Conservation (phyloP, 2,888 invertebrate genomes). For the Phytoseiulus persimilis region DNA sequence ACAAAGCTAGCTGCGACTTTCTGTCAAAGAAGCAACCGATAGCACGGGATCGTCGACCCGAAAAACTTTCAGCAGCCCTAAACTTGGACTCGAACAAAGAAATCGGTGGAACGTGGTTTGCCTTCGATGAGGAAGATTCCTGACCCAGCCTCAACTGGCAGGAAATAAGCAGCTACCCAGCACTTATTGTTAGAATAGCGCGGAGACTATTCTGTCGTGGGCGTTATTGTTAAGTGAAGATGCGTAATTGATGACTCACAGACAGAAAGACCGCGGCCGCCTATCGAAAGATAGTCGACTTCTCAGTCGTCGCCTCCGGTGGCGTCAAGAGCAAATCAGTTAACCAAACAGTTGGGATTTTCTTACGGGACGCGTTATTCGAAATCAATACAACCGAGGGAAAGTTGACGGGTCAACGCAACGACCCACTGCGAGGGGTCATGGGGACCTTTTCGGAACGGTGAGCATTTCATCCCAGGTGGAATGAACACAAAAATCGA, state of each 20-base stretch:
- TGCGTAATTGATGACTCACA: neutral
- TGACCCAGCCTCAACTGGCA: neutral
- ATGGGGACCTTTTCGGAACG: neutral
- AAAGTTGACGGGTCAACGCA: neutral
- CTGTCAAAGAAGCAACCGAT: too few relatives aligned
- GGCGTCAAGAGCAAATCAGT: neutral
- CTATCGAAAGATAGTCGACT: neutral
- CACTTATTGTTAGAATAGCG: neutral
- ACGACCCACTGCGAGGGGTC: neutral
- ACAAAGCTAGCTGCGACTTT: too few relatives aligned
- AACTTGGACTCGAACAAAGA: neutral
- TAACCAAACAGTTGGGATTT: neutral
- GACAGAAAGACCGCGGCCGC: neutral
- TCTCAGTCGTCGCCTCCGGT: neutral
- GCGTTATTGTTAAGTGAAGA: neutral
- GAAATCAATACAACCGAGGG: neutral
- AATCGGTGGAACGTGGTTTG: neutral
- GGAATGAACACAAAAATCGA: neutral
- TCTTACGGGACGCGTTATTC: neutral
- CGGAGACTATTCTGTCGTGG: neutral
- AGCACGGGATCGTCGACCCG: neutral
- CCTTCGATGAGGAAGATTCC: neutral
- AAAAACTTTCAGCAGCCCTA: neutral
- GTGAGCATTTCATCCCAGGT: neutral
- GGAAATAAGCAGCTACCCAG: neutral